Conservation (phyloP, 2,113 vertebrate species). For the Dipodomys ordii region DNA sequence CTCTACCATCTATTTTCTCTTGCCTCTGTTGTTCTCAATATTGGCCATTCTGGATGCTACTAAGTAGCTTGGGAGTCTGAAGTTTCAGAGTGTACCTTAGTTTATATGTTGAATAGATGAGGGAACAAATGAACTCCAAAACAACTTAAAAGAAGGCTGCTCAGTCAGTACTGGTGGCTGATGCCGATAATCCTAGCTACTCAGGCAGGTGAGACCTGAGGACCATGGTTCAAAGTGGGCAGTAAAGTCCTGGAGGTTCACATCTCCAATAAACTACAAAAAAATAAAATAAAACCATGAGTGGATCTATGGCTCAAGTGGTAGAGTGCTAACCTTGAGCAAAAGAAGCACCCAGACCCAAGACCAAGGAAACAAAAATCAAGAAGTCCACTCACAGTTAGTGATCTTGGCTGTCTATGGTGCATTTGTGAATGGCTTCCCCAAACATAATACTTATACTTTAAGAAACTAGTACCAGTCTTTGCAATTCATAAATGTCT, state of each 20-base stretch:
- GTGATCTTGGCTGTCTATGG: neutral
- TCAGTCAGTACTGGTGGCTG: no score
- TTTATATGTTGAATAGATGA: neutral
- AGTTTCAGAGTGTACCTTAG: neutral
- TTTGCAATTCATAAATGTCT: neutral
- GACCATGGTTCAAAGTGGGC: no score
- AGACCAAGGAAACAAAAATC: no score
- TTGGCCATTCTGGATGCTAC: neutral
- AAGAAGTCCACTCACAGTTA: neutral
- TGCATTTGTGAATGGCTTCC: neutral
- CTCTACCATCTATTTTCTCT: neutral
- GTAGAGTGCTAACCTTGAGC: no score
- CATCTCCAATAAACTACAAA: no score
- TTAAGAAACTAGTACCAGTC: conserved; percentile 5
- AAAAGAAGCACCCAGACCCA: no score
- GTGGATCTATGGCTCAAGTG: no score
- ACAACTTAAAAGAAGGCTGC: neutral
- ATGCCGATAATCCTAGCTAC: no score
- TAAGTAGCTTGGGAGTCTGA: neutral
- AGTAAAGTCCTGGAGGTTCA: no score
- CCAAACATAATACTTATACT: neutral
- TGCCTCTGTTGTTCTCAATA: neutral
- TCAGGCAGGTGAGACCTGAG: no score
- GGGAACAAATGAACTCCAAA: neutral
- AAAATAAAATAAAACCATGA: no score